Percentiles rank a stretch among this genome's conserved stretches.
Evolutionary conservation across 2,888 invertebrate genomes (phyloP).

Genomic region (Xestia rhomboidea): DNA sequence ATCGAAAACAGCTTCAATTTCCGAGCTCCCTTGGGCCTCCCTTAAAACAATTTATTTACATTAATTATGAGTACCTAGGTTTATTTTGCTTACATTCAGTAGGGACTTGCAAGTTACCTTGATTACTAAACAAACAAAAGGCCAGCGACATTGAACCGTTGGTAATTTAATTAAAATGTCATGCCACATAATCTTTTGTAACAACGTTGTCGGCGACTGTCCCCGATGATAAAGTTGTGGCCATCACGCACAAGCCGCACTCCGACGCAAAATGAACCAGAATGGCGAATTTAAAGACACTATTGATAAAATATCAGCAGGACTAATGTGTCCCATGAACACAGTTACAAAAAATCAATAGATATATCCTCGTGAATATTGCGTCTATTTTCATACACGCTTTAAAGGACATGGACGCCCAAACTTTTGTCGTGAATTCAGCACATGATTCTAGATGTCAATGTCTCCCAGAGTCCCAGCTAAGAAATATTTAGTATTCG

Average conservation of each 20-base stretch:
- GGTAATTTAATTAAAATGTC: slow-evolving; percentile 57
- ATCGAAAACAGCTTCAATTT: background rate
- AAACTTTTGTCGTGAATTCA: background rate
- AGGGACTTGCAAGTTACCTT: slow-evolving; percentile 39
- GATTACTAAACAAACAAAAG: slow-evolving; percentile 40
- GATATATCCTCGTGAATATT: background rate
- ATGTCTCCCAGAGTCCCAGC: too few relatives aligned
- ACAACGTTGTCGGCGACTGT: slow-evolving; percentile 62
- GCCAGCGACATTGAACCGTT: slow-evolving; percentile 17
- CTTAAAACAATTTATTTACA: background rate
- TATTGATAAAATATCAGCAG: background rate
- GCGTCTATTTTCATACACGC: background rate
- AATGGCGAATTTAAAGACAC: slow-evolving; percentile 25
- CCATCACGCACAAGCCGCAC: slow-evolving; percentile 71
- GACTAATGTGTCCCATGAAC: too few relatives aligned
- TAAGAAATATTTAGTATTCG: background rate
- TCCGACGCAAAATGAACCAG: slow-evolving; percentile 55
- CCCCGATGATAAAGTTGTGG: slow-evolving; percentile 69
- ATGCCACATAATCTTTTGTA: slow-evolving; percentile 34
- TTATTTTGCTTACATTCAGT: slow-evolving; percentile 22
- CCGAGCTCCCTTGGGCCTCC: background rate
- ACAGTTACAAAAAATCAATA: background rate
- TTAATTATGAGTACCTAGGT: background rate
- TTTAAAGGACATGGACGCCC: background rate
- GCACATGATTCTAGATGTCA: background rate